Conservation (phyloP, 2,888 invertebrate species). For the Chironomus tentans region DNA sequence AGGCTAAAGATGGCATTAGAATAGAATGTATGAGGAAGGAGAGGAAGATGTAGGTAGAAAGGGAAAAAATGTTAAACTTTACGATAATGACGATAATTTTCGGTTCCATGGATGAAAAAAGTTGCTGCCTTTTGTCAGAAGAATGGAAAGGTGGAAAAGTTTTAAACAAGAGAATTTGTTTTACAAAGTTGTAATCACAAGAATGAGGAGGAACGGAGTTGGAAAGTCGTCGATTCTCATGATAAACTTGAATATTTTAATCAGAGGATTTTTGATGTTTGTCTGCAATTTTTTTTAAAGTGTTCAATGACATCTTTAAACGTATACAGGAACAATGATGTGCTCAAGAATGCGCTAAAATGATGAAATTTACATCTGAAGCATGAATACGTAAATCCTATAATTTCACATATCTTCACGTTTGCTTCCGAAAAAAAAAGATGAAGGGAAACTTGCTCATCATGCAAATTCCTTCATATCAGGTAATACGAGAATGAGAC, state of each 20-base stretch:
- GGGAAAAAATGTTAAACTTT: background rate
- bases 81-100: conserved; percentile 8
- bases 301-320: too few relatives aligned
- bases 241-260: too few relatives aligned
- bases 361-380: background rate
- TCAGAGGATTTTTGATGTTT: too few relatives aligned
- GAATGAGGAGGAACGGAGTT: background rate
- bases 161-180: background rate
- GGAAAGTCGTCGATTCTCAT: too few relatives aligned
- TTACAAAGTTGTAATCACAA: background rate
- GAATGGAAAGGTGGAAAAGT: background rate
- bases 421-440: background rate
- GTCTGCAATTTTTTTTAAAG: too few relatives aligned
- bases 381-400: background rate
- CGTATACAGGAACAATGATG: too few relatives aligned
- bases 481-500: background rate
- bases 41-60: background rate
- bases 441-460: background rate
- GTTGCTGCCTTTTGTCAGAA: background rate
- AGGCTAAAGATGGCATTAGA: background rate
- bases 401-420: background rate
- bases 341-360: too few relatives aligned
- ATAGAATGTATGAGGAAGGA: background rate
- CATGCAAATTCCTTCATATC: background rate
- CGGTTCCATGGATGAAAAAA: background rate